Evolutionary conservation across 2,797 vertebrate species (phyloP).

Genomic region (Esox lucius): DNA sequence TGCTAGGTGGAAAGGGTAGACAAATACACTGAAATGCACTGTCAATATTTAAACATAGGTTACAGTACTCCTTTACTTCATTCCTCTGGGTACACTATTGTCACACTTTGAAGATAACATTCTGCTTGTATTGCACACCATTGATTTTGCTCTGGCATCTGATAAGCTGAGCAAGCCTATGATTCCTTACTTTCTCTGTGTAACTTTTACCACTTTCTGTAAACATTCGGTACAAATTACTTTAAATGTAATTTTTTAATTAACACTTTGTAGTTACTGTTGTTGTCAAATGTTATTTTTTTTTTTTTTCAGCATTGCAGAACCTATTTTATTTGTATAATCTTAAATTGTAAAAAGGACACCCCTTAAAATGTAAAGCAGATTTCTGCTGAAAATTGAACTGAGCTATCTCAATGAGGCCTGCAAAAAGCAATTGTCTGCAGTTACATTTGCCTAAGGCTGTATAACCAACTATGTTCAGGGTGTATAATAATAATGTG

Average conservation of each 20-base stretch:
- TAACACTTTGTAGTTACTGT: too few relatives aligned
- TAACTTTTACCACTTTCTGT: constrained; percentile 2
- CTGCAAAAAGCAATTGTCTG: too few relatives aligned
- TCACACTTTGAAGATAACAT: constrained; percentile 23
- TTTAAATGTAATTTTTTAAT: not conserved
- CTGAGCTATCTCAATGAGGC: too few relatives aligned
- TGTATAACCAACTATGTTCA: too few relatives aligned
- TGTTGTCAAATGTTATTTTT: too few relatives aligned
- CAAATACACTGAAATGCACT: constrained; percentile 47
- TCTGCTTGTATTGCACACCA: constrained; percentile 11
- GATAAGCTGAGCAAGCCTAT: constrained; percentile 26
- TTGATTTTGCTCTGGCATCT: constrained; percentile 45
- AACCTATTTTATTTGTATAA: too few relatives aligned
- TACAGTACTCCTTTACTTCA: constrained; percentile 25
- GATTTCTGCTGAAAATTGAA: too few relatives aligned
- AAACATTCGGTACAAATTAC: constrained; percentile 13
- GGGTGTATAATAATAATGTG: too few relatives aligned
- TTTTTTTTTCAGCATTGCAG: too few relatives aligned
- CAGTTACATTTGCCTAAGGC: too few relatives aligned
- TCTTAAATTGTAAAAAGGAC: too few relatives aligned
- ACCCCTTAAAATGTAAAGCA: too few relatives aligned
- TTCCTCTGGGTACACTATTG: constrained; percentile 13
- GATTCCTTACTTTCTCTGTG: constrained; percentile 13
- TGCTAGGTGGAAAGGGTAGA: constrained; percentile 12
- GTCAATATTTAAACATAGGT: constrained; percentile 46